phyloP scores from a whole-genome alignment of 1,140 invertebrate species.

The Nixonia krombeini region DNA sequence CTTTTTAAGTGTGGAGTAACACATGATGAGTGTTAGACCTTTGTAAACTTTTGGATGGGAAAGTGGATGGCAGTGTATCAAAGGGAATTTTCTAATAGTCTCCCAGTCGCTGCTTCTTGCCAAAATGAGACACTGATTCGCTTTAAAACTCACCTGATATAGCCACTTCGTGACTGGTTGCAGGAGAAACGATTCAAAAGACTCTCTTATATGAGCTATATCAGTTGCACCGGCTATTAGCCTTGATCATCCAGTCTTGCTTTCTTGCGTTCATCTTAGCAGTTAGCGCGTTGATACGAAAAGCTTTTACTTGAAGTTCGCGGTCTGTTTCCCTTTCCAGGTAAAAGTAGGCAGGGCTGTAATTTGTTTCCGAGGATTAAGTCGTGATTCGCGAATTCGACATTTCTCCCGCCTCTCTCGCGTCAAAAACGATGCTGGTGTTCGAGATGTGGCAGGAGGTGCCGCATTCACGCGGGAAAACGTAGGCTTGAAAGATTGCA shows the following conservation, averaged over 20 bases:
- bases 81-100: conserved; percentile 69
- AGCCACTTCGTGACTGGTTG: conserved; percentile 43
- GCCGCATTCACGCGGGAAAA: conserved; percentile 12
- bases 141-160: conserved; percentile 59
- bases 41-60: conserved; percentile 46
- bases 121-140: conserved; percentile 63
- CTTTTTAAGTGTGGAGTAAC: conserved; percentile 47
- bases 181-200: conserved; percentile 55
- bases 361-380: too few species aligned
- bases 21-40: conserved; percentile 40
- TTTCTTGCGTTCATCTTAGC: neutral
- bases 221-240: conserved; percentile 53
- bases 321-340: too few species aligned
- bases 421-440: conserved; percentile 1
- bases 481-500: conserved; percentile 60
- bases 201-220: conserved; percentile 49
- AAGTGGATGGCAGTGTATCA: conserved; percentile 63
- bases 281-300: too few species aligned
- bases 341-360: too few species aligned
- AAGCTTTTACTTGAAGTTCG: too few species aligned
- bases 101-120: conserved; percentile 55
- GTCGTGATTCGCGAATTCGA: too few species aligned
- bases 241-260: too few species aligned
- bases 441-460: conserved; percentile 14
- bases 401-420: neutral